These are phyloP conservation scores for Neotoma lepida DNA, from an alignment of 2,113 vertebrate genomes.

Conservation along the genomic window DNA sequence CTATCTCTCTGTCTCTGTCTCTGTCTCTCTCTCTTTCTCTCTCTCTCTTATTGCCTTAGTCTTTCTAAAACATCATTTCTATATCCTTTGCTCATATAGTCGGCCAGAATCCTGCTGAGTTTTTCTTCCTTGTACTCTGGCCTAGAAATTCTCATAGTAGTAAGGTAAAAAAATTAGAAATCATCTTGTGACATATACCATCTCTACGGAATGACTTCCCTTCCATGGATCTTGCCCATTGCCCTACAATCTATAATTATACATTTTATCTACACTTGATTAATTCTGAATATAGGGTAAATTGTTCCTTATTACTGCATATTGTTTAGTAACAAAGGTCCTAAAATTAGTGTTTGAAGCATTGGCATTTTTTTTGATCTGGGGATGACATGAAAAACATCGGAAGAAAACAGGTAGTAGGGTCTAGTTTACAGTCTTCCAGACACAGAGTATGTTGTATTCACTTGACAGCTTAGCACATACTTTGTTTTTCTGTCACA, in stretches of 20 bases:
- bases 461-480: neutral
- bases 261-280: neutral
- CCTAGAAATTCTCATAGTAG: neutral
- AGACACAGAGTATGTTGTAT: slow-evolving; percentile 6
- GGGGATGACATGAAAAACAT: slow-evolving; percentile 9
- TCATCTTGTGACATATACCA: neutral
- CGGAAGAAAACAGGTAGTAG: slow-evolving; percentile 50
- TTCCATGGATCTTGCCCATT: neutral
- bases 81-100: neutral
- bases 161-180: neutral
- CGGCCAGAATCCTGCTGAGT: neutral
- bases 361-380: slow-evolving; percentile 8
- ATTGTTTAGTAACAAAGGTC: neutral
- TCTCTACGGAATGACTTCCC: neutral
- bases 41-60: neutral
- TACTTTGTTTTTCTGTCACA: slow-evolving; percentile 44
- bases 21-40: neutral
- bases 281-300: slow-evolving; percentile 30
- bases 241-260: neutral
- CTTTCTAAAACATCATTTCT: neutral
- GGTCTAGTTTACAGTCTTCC: neutral
- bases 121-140: neutral
- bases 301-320: slow-evolving; percentile 19
- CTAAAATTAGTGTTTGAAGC: slow-evolving; percentile 26
- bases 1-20: neutral